Conservation (phyloP, 2,888 invertebrate species). For the Perdita meconis region DNA sequence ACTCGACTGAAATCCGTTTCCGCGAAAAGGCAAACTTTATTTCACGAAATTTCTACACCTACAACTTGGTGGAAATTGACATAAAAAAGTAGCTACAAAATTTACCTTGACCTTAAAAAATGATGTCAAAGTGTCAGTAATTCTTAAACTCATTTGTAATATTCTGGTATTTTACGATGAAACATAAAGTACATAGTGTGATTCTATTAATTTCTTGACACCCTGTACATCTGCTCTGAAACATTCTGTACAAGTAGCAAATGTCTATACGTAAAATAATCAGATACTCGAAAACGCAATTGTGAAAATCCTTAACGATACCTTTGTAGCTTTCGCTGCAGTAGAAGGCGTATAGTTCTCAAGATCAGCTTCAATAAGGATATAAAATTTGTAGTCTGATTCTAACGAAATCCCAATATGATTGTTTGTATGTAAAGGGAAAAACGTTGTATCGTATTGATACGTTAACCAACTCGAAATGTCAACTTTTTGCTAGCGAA, state of each 20-base stretch:
- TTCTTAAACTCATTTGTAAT: background rate
- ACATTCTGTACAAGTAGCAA: too few species aligned
- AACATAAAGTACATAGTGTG: too few species aligned
- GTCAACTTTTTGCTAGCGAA: slow-evolving; percentile 84
- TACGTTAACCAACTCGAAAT: slow-evolving; percentile 84
- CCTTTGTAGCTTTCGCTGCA: slow-evolving; percentile 79
- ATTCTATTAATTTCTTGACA: too few species aligned
- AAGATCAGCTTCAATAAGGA: slow-evolving; percentile 82
- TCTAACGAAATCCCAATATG: slow-evolving; percentile 64
- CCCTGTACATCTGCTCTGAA: too few species aligned
- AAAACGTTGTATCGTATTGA: slow-evolving; percentile 80
- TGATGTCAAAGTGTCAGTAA: background rate
- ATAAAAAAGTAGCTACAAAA: too few species aligned
- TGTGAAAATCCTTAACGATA: slow-evolving; percentile 58
- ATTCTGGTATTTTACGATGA: background rate
- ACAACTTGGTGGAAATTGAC: too few species aligned
- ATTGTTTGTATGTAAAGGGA: slow-evolving; percentile 82
- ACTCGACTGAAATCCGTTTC: too few species aligned
- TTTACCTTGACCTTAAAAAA: background rate
- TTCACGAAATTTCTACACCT: too few species aligned
- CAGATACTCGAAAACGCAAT: too few species aligned
- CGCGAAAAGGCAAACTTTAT: too few species aligned
- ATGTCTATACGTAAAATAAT: too few species aligned
- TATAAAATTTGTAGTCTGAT: slow-evolving; percentile 77
- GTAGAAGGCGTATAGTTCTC: slow-evolving; percentile 75